Conservation (phyloP, 37 sponge, comb jelly and placozoan species). For the Mnemiopsis leidyi region DNA sequence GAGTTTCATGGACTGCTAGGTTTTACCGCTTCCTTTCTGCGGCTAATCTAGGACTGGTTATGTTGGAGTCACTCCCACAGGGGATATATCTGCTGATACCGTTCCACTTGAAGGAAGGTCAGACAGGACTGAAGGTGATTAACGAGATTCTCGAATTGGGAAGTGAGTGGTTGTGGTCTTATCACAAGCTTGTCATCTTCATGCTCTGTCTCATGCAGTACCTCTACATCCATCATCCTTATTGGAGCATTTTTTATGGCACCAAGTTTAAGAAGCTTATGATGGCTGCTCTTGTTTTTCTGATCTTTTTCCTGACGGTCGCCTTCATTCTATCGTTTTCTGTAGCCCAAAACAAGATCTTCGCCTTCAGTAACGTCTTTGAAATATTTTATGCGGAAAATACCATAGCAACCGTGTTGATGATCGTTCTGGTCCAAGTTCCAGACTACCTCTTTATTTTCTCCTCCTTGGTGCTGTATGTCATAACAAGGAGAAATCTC, state of each 20-base stretch:
- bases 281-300: background rate
- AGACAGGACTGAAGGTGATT: background rate
- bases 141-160: background rate
- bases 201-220: conserved; percentile 59
- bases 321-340: background rate
- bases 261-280: background rate
- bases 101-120: too few relatives aligned
- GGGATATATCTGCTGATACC: background rate
- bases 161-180: background rate
- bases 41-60: background rate
- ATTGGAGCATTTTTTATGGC: conserved; percentile 1
- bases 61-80: background rate
- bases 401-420: background rate
- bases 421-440: background rate
- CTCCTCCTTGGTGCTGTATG: background rate
- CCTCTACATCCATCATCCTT: background rate
- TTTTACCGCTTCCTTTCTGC: background rate
- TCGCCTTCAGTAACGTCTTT: background rate
- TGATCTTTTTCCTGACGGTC: background rate
- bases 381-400: background rate
- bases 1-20: conserved; percentile 34
- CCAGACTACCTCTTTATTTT: background rate
- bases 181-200: background rate
- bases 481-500: background rate
- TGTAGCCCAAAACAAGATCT: background rate